Percentiles rank a stretch among this genome's conserved stretches.
Evolutionary conservation across 2,113 vertebrate genomes (phyloP).

Genomic region (Gallinago jamesoni): DNA sequence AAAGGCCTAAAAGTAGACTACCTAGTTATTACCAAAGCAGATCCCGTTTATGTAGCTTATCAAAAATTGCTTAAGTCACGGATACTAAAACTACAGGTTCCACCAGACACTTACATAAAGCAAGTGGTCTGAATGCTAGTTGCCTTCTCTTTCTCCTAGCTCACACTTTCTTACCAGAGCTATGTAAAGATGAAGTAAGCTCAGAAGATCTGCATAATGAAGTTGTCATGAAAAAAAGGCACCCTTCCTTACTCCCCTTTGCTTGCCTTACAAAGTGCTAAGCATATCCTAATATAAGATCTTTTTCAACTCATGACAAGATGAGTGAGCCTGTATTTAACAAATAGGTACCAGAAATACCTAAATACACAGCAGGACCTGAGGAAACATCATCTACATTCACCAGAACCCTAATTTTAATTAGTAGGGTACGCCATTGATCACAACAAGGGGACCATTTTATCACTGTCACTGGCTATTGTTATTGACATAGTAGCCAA

Average conservation of each 20-base stretch:
- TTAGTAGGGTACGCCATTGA: constrained; percentile 18
- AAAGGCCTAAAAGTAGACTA: background rate
- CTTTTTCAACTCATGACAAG: background rate
- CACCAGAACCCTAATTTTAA: constrained; percentile 22
- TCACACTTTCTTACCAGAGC: background rate
- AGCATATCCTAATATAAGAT: background rate
- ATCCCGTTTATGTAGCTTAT: background rate
- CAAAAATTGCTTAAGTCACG: background rate
- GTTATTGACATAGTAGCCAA: constrained; percentile 16
- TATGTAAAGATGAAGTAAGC: background rate
- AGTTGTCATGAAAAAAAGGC: background rate
- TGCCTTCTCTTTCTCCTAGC: background rate
- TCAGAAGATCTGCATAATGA: background rate
- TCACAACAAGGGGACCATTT: background rate
- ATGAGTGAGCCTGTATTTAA: background rate
- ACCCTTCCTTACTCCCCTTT: background rate
- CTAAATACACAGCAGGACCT: background rate
- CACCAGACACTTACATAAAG: background rate
- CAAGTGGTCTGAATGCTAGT: background rate
- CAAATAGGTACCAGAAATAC: background rate
- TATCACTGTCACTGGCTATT: constrained; percentile 17
- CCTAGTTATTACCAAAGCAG: background rate
- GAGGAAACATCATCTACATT: background rate
- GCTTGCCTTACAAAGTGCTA: background rate
- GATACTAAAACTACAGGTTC: background rate